Evolutionary conservation across 23 tunicate species (phyloP), one percentile per base, ranked within the genome.

Genomic region (Phallusia fumigata): DNA sequence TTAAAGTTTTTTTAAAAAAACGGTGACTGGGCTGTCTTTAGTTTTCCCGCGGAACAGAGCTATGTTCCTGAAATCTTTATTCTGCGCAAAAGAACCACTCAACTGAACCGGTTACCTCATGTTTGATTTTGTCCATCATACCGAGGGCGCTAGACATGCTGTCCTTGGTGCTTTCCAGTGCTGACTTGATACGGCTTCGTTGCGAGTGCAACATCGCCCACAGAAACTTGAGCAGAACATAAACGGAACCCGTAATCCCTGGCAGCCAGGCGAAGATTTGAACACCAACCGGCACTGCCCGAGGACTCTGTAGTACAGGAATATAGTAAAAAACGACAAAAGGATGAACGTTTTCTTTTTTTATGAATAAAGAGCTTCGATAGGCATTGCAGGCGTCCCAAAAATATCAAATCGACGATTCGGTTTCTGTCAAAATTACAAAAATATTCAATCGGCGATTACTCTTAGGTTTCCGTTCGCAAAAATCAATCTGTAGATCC

Each of bases 171-270:
- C 98, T 90, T 19, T 85, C 89, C 74, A 92, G 80, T n/a, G 98
- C 98, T 19, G 80, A 21, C 53, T 93, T 73, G 53, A 93, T 85
- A 13, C 98, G 53, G 33, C 53, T 93, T 36, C 93, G 64, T 65
- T 93, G 98, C 2, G 98, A 93, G 82, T 93, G 90, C 65, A 87
- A 72, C 98, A 93, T 93, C 18, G 98, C 98, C 93, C 93, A 93
- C 5, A 88, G n/a, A 50, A 93, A 88, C 21, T 64, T 77, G 49
- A 85, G 36, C 28, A 84, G 19, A 1, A 93, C 93, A 16, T 83
- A 79, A 26, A 74, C 24, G 24, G 88, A 93, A 5, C 87, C 90
- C 11, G 79, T 79, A 0, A 53, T 72, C 0, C 87, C 90, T 0
- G 98, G 98, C n/a, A 93, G 74, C 98, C 98, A 93, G 22, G 91